A percentile compares a stretch with the other conserved stretches of the same genome.
These are phyloP conservation scores for Lasioglossum figueresi DNA, from an alignment of 2,888 invertebrate species.

Conservation along the genomic window DNA sequence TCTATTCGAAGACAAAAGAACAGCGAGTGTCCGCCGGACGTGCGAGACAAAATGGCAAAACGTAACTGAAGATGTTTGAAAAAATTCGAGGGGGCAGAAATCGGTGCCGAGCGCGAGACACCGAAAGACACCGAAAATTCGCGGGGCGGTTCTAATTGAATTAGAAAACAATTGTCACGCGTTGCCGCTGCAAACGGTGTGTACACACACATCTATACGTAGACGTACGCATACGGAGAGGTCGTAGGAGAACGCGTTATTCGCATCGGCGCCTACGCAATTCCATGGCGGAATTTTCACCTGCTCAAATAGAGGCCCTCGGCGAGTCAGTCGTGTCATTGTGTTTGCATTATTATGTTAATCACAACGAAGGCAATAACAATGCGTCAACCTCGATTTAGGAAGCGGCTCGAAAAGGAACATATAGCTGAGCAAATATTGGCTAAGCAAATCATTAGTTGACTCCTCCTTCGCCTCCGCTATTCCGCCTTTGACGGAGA, in stretches of 20 bases:
- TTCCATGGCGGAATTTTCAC: conserved; percentile 80
- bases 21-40: neutral
- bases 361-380: conserved; percentile 80
- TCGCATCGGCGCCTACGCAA: conserved; percentile 68
- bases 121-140: conserved; percentile 71
- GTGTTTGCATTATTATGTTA: conserved; percentile 84
- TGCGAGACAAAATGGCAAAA: neutral
- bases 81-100: conserved; percentile 20
- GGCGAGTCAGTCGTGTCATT: conserved; percentile 78
- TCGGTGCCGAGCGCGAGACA: conserved; percentile 7
- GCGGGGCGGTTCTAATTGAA: conserved; percentile 79
- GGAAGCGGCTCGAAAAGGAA: conserved; percentile 81
- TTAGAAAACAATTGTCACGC: conserved; percentile 79
- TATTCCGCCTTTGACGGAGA: conserved; percentile 1
- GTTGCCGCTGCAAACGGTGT: conserved; percentile 41
- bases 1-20: conserved; percentile 12
- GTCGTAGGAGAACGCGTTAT: conserved; percentile 23
- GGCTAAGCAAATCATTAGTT: conserved; percentile 83
- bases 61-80: conserved; percentile 20
- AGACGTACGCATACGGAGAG: neutral
- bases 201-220: conserved; percentile 14
- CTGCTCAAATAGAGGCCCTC: conserved; percentile 80
- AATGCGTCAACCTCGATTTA: conserved; percentile 83
- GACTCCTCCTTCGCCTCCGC: conserved; percentile 56
- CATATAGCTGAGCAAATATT: conserved; percentile 82